Percentiles rank a stretch among this genome's conserved stretches.
Conservation (phyloP, 2,888 invertebrate genomes). For the Oxystoma pomonae region DNA sequence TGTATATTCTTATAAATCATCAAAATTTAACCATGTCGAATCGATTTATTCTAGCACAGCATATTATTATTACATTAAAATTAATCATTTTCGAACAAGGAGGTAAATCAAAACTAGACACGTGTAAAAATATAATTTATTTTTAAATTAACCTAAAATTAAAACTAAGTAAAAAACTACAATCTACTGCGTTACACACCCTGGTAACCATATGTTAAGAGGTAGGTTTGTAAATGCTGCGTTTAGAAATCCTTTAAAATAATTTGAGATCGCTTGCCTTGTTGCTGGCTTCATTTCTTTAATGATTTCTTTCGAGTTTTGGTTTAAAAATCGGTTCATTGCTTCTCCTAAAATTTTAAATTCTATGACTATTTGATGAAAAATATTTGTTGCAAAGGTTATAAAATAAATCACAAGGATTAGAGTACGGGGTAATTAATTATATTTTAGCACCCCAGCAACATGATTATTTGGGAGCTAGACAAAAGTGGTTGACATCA, state of each 20-base stretch:
- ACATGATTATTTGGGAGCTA: too few species aligned
- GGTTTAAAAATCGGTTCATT: constrained; percentile 80
- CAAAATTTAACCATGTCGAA: neutral
- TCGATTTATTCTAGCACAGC: neutral
- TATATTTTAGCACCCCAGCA: too few species aligned
- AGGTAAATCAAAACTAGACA: too few species aligned
- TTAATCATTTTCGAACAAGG: too few species aligned
- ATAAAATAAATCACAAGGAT: too few species aligned
- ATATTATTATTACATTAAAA: neutral
- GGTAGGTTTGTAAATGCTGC: constrained; percentile 69
- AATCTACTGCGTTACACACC: constrained; percentile 16
- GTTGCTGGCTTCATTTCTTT: constrained; percentile 80
- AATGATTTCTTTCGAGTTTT: constrained; percentile 75
- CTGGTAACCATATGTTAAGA: constrained; percentile 63
- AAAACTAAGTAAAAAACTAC: constrained; percentile 33
- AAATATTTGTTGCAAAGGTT: too few species aligned
- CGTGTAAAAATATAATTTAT: too few species aligned
- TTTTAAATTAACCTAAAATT: neutral
- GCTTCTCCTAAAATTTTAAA: constrained; percentile 65
- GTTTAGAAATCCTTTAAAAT: constrained; percentile 71
- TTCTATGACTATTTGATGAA: too few species aligned
- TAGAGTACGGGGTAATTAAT: too few species aligned
- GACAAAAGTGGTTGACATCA: too few species aligned
- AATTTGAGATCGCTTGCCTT: constrained; percentile 63
- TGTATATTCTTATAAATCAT: neutral